Evolutionary conservation across 2,888 invertebrate species (phyloP).

Genomic region (Macrosoma leucophasiata): DNA sequence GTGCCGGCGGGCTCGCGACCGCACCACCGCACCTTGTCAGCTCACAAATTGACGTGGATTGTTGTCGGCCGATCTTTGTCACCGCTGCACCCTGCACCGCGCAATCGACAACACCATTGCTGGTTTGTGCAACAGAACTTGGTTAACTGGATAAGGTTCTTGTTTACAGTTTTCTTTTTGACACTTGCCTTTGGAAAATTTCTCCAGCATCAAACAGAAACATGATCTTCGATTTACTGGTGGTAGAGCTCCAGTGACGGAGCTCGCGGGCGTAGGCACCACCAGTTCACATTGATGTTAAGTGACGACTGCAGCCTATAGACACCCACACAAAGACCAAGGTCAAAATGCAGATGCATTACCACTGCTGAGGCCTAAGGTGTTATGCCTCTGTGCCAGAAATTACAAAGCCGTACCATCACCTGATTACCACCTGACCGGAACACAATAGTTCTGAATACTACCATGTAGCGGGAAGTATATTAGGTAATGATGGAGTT

Average conservation of each 20-base stretch:
- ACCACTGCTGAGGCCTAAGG: too few species aligned
- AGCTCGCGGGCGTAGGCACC: neutral
- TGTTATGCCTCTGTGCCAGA: too few species aligned
- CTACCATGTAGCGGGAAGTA: neutral
- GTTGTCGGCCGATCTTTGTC: slow-evolving; percentile 63
- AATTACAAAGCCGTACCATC: too few species aligned
- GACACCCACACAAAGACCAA: too few species aligned
- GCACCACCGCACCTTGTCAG: slow-evolving; percentile 58
- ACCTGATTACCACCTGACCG: neutral
- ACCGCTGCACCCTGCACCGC: slow-evolving; percentile 22
- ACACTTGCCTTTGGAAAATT: too few species aligned
- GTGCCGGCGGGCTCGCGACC: slow-evolving; percentile 27
- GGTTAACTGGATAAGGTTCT: too few species aligned
- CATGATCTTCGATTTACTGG: neutral
- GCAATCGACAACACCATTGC: slow-evolving; percentile 9
- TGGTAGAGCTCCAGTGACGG: neutral
- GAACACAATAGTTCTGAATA: neutral
- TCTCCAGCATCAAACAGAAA: neutral
- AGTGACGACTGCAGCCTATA: too few species aligned
- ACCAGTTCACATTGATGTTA: neutral
- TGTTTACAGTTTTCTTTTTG: too few species aligned
- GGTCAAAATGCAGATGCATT: too few species aligned
- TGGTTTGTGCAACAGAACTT: neutral
- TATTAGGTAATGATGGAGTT: neutral
- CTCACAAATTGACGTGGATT: slow-evolving; percentile 66